Evolutionary conservation across 2,888 invertebrate genomes (phyloP).

Genomic region (Xestobium rufovillosum): DNA sequence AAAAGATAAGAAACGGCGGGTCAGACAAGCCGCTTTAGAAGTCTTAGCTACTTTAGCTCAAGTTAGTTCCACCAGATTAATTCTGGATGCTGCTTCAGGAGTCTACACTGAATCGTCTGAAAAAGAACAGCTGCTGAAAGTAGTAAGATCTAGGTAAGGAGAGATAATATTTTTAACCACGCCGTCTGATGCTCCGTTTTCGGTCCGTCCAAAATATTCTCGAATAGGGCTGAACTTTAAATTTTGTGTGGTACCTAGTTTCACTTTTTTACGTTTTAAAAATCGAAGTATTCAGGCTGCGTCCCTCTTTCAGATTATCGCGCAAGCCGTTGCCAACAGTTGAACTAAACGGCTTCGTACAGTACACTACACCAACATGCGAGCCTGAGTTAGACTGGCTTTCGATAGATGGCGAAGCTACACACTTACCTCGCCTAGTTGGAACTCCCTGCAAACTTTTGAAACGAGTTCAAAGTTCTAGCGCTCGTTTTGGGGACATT

Average conservation of each 20-base stretch:
- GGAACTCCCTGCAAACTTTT: not conserved
- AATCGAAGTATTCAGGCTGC: conserved; percentile 3
- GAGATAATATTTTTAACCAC: conserved; percentile 2
- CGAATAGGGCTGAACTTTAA: too few species aligned
- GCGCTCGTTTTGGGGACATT: conserved; percentile 3
- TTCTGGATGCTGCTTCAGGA: conserved; percentile 56
- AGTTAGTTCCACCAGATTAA: conserved; percentile 55
- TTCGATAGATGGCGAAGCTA: conserved; percentile 53
- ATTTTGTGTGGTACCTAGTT: too few species aligned
- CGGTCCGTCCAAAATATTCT: not conserved
- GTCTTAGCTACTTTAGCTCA: conserved; percentile 71
- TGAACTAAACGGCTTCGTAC: conserved; percentile 62
- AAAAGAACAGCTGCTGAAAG: conserved; percentile 56
- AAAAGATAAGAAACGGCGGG: conserved; percentile 60
- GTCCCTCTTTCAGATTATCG: conserved; percentile 52
- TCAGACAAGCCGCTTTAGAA: conserved; percentile 71
- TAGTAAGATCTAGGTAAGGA: conserved; percentile 61
- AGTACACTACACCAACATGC: conserved; percentile 53
- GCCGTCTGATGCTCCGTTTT: not conserved
- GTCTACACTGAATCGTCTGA: conserved; percentile 49
- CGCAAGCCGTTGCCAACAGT: conserved; percentile 66
- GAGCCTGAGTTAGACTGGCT: conserved; percentile 75
- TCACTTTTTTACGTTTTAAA: not conserved
- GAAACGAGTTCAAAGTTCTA: not conserved
- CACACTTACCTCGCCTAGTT: conserved; percentile 30